Evolutionary conservation across 2,888 invertebrate genomes (phyloP).

Genomic region (Tenthredo scrophulariae): DNA sequence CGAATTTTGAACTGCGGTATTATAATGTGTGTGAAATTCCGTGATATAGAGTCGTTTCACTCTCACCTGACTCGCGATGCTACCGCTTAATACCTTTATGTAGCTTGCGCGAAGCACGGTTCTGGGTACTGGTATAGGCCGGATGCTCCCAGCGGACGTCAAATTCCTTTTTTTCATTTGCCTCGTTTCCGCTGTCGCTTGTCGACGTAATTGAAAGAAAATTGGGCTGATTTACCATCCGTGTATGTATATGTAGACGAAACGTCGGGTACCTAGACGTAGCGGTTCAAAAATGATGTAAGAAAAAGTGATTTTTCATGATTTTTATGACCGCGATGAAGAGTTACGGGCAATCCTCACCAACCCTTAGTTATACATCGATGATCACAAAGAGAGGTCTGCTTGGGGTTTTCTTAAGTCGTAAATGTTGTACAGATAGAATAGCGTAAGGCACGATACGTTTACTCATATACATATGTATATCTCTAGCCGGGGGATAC

Average conservation of each 20-base stretch:
- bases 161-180: conserved; percentile 65
- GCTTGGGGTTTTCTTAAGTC: not conserved
- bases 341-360: not conserved
- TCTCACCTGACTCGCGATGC: not conserved
- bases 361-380: not conserved
- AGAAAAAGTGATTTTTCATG: not conserved
- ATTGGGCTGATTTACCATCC: conserved; percentile 61
- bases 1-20: not conserved
- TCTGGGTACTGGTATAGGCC: conserved; percentile 61
- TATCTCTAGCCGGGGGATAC: conserved; percentile 55
- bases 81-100: not conserved
- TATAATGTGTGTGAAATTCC: not conserved
- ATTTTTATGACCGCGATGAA: not conserved
- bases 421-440: not conserved
- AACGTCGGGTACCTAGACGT: not conserved
- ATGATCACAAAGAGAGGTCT: not conserved
- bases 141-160: conserved; percentile 72
- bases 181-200: conserved; percentile 63
- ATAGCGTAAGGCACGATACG: not conserved
- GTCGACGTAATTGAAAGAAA: conserved; percentile 65
- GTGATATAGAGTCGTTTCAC: not conserved
- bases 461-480: not conserved
- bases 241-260: not conserved
- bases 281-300: not conserved
- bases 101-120: conserved; percentile 30